A percentile compares a stretch with the other conserved stretches of the same genome.
phyloP scores from a whole-genome alignment of 2,888 invertebrate species.

The Parascotia fuliginaria region DNA sequence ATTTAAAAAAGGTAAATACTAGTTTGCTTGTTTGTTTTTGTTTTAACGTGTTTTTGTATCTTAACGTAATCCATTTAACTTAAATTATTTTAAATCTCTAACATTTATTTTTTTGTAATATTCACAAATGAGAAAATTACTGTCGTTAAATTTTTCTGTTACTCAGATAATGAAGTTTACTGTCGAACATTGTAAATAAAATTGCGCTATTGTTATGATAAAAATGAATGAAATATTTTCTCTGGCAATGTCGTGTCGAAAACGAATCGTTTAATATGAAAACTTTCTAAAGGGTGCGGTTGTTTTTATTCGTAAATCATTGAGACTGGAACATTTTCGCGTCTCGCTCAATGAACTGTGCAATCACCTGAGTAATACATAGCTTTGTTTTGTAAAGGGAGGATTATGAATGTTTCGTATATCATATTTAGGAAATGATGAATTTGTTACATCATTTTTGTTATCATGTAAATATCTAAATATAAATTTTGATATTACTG shows the following conservation, averaged over 20 bases:
- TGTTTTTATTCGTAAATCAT: slow-evolving; percentile 21
- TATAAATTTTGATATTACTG: too few species aligned
- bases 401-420: slow-evolving; percentile 1
- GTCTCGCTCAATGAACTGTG: slow-evolving; percentile 20
- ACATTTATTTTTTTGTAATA: not conserved
- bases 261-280: slow-evolving; percentile 4
- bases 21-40: too few species aligned
- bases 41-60: too few species aligned
- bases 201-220: not conserved
- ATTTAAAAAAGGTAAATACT: too few species aligned
- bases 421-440: slow-evolving; percentile 4
- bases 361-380: slow-evolving; percentile 14
- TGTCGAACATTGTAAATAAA: not conserved
- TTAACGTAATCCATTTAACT: too few species aligned
- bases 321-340: slow-evolving; percentile 13
- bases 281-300: slow-evolving; percentile 6
- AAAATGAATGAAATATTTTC: not conserved
- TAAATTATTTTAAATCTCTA: not conserved
- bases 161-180: not conserved
- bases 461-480: too few species aligned
- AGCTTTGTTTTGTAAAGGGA: slow-evolving; percentile 3
- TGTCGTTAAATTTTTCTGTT: not conserved
- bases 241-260: not conserved
- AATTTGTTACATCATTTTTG: too few species aligned
- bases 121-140: not conserved